phyloP scores from a whole-genome alignment of 2,797 vertebrate genomes.

The Falco novaeseelandiae region DNA sequence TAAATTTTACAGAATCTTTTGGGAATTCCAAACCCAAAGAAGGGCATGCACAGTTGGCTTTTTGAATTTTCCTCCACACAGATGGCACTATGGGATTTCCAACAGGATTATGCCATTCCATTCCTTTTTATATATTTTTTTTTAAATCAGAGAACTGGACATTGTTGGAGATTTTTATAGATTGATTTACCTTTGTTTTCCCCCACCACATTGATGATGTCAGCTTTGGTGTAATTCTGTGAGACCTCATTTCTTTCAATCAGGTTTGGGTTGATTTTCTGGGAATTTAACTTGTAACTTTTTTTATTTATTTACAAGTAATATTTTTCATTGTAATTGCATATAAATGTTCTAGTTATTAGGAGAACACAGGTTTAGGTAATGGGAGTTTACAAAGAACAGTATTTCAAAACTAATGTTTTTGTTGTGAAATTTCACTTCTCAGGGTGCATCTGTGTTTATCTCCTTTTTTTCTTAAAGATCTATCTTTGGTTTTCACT shows the following conservation, averaged over 20 bases:
- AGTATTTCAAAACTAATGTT: conserved; percentile 17
- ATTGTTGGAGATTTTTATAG: background rate
- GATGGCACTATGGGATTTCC: background rate
- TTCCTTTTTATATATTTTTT: background rate
- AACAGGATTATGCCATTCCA: conserved; percentile 21
- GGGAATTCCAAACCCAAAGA: conserved; percentile 53
- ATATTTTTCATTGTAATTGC: conserved; percentile 27
- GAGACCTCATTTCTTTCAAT: conserved; percentile 19
- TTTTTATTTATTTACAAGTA: background rate
- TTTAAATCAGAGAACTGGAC: background rate
- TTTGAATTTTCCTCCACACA: background rate
- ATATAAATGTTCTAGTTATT: background rate
- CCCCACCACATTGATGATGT: background rate
- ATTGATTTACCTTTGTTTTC: background rate
- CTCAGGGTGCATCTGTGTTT: conserved; percentile 48
- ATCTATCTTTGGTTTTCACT: conserved; percentile 5
- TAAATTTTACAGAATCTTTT: conserved; percentile 6
- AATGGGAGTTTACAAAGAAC: conserved; percentile 54
- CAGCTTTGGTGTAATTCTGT: background rate
- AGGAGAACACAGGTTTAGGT: conserved; percentile 11
- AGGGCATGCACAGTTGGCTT: background rate
- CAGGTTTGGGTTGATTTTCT: background rate
- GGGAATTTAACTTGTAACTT: background rate
- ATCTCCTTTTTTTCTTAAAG: background rate
- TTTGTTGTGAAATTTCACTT: conserved; percentile 50